Evolutionary conservation across 1,140 invertebrate genomes (phyloP).

Genomic region (Tetramorium alpestre): DNA sequence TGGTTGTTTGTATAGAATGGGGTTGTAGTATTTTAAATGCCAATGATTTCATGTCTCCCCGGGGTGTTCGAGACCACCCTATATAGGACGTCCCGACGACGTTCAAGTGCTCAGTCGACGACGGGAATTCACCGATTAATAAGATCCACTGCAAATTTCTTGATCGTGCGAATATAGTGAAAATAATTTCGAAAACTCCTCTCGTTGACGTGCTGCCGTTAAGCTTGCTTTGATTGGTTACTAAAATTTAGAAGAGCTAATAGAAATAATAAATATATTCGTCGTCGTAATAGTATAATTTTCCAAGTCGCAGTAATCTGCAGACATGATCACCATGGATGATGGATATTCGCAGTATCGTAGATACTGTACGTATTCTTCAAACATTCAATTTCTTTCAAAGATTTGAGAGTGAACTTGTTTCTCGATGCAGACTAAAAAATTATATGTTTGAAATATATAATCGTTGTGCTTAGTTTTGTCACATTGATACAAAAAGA

Average conservation of each 20-base stretch:
- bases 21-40: conserved; percentile 84
- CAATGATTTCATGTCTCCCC: conserved; percentile 84
- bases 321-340: conserved; percentile 83
- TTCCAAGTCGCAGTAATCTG: background rate
- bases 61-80: conserved; percentile 69
- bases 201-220: background rate
- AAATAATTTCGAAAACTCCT: conserved; percentile 73
- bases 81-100: conserved; percentile 75
- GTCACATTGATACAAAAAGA: background rate
- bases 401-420: background rate
- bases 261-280: background rate
- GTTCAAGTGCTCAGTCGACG: conserved; percentile 73
- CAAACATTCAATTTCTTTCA: background rate
- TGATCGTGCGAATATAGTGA: conserved; percentile 64
- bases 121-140: conserved; percentile 56
- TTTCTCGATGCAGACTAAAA: background rate
- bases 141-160: conserved; percentile 9
- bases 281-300: background rate
- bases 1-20: conserved; percentile 61
- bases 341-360: conserved; percentile 74
- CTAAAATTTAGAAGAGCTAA: background rate
- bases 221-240: background rate
- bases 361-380: conserved; percentile 79
- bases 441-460: background rate
- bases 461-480: background rate